Base-by-base conservation (phyloP, 2,888 invertebrate species). In the Pegoplata infirma region DNA sequence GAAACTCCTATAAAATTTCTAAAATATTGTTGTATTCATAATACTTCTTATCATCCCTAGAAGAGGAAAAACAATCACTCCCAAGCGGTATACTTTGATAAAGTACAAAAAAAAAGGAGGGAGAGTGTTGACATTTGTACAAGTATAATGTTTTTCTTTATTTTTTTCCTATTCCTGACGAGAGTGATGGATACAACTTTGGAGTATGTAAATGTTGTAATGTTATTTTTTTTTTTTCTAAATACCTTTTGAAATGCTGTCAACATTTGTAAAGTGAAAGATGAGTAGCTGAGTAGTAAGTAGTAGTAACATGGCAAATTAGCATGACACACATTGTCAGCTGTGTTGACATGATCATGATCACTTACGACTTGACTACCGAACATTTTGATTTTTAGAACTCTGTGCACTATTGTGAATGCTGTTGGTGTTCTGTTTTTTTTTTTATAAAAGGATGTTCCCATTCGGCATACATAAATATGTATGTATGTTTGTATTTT, bases 261-360 rank as follows among this genome's bases (percentile, higher is more conserved):
- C 79, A 79, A 25, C 61, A 21, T 58, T n/a, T 46, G 17, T 71
- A 59, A 75, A 63, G 74, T 79, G 75, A 67, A 63, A 63, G 66
- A 75, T 63, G 67, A 63, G 75, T 63, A 49, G 49, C 55, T n/a
- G n/a, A n/a, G n/a, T n/a, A n/a, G n/a, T n/a, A n/a, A n/a, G n/a
- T n/a, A n/a, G n/a, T n/a, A 63, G 58, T 78, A 68, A 71, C 74
- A 76, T 76, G 83, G 86, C 87, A 87, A 87, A 87, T 87, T 87
- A 85, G 83, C 82, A 79, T 87, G 87, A 87, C 87, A 87, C 82
- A 81, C 81, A 83, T 84, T 87, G 87, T 87, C 87, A 87, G 86
- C 87, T 87, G 87, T 87, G 87, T 81, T 87, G 87, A 86, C 87
- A 87, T 82, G 84, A 84, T 83, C 83, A 72, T 81, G 83, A 59